Evolutionary conservation across 2,113 vertebrate genomes (phyloP).

Genomic region (Bos taurus): ARS-UCD2.0 NC_037330.1:50382501-50383000

Average conservation of each 20-base stretch:
- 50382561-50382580: background rate
- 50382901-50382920: background rate
- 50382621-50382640: background rate
- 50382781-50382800: background rate
- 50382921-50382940: background rate
- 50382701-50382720: background rate
- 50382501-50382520: background rate
- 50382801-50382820: background rate
- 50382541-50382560: background rate
- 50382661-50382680: background rate
- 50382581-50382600: background rate
- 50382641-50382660: background rate
- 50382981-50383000: background rate
- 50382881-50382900: background rate
- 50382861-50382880: background rate
- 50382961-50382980: background rate
- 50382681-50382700: background rate
- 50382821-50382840: background rate
- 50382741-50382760: background rate
- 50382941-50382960: background rate
- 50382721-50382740: background rate
- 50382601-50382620: background rate
- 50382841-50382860: constrained; percentile 1
- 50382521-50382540: background rate
- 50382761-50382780: background rate